Conservation (phyloP, 2,797 vertebrate genomes). For the Valencia hispanica region DNA sequence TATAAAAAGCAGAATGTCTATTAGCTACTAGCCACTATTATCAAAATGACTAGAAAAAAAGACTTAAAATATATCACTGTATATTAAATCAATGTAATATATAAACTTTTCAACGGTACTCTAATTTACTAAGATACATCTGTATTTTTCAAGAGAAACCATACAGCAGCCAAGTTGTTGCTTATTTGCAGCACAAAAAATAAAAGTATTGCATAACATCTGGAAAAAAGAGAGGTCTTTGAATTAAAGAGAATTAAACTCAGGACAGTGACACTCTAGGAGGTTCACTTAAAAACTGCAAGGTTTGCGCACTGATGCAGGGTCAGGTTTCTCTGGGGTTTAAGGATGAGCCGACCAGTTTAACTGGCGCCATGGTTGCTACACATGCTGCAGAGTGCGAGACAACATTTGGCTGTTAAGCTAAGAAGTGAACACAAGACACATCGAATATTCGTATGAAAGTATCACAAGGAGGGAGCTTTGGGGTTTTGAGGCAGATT, state of each 20-base stretch:
- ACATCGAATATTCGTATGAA: slow-evolving; percentile 14
- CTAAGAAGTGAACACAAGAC: neutral
- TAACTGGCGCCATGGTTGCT: slow-evolving; percentile 47
- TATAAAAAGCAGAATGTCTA: neutral
- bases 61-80: neutral
- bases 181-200: slow-evolving; percentile 20
- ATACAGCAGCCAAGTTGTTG: neutral
- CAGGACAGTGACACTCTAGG: neutral
- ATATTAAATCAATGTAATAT: neutral
- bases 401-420: slow-evolving; percentile 15
- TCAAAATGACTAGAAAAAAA: neutral
- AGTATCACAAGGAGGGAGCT: slow-evolving; percentile 3
- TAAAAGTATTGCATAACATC: slow-evolving; percentile 1
- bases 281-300: slow-evolving; percentile 14
- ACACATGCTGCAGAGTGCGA: slow-evolving; percentile 60
- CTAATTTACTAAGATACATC: neutral
- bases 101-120: neutral
- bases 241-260: slow-evolving; percentile 5
- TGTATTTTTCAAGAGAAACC: neutral
- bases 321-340: slow-evolving; percentile 34
- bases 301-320: slow-evolving; percentile 1
- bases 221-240: slow-evolving; percentile 26
- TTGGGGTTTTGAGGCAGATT: slow-evolving; percentile 53
- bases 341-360: slow-evolving; percentile 30
- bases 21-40: neutral